Percentiles rank a stretch among this genome's conserved stretches.
Evolutionary conservation across 1,140 invertebrate genomes (phyloP).

Genomic region (Nasonia giraulti): DNA sequence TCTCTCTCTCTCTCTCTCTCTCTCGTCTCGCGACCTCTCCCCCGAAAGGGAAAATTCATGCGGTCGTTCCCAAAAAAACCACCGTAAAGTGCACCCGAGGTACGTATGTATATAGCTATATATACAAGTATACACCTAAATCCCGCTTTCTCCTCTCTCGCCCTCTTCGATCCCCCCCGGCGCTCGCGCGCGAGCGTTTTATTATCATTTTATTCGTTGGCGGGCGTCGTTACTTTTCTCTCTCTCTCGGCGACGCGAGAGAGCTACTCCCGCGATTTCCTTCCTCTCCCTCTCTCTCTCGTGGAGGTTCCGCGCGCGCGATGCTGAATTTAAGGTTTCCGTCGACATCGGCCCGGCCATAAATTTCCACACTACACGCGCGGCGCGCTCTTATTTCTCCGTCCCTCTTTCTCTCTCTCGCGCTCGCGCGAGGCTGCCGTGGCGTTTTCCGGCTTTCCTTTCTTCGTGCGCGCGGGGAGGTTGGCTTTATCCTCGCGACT

Average conservation of each 20-base stretch:
- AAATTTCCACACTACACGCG: conserved; percentile 56
- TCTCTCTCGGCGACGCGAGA: neutral
- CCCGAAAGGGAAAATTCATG: neutral
- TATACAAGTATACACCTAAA: neutral
- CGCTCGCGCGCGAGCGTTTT: conserved; percentile 52
- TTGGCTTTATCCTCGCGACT: conserved; percentile 6
- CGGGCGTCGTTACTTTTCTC: conserved; percentile 54
- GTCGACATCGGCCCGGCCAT: conserved; percentile 56
- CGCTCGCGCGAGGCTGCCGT: neutral
- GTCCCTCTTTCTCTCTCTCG: neutral
- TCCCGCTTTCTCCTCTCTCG: conserved; percentile 9
- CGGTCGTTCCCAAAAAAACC: neutral
- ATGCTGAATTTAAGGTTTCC: conserved; percentile 66
- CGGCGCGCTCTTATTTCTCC: conserved; percentile 22
- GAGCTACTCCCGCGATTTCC: conserved; percentile 43
- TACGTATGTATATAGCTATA: neutral
- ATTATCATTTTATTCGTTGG: conserved; percentile 65
- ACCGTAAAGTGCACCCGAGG: neutral
- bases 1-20: no score
- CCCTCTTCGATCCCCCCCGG: neutral
- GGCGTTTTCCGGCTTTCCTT: conserved; percentile 30
- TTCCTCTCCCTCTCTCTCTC: conserved; percentile 42
- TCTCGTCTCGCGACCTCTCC: no score
- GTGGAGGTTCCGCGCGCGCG: conserved; percentile 49
- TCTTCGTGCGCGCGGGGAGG: neutral